These are phyloP conservation scores for Discoglossus pictus DNA, from an alignment of 2,797 vertebrate genomes.

Conservation along the genomic window DNA sequence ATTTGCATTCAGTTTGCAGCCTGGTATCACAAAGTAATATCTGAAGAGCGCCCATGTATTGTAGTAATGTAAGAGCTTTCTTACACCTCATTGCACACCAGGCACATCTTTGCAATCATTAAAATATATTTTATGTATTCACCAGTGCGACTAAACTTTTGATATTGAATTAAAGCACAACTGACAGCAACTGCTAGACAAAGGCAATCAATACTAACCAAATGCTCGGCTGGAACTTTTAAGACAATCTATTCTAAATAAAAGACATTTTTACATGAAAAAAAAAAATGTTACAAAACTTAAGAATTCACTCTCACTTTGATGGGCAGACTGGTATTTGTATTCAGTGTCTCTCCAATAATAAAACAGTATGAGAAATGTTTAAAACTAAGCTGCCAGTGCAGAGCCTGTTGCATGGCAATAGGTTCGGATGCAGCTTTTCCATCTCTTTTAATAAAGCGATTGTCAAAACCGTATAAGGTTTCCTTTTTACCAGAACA, in stretches of 20 bases:
- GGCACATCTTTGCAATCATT: neutral
- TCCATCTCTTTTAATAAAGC: no score
- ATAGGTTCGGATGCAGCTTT: no score
- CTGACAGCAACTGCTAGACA: constrained; percentile 20
- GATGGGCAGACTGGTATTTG: neutral
- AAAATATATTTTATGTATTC: constrained; percentile 31
- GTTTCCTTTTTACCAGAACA: no score
- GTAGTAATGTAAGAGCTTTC: no score
- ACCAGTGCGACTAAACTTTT: constrained; percentile 17
- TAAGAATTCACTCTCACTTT: neutral
- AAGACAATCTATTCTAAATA: constrained; percentile 10
- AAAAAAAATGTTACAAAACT: neutral
- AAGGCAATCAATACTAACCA: constrained; percentile 36
- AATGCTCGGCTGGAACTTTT: constrained; percentile 10
- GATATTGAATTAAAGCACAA: constrained; percentile 25
- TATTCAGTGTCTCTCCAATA: neutral
- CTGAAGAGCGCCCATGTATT: no score
- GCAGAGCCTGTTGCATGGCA: no score
- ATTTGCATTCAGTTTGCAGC: no score
- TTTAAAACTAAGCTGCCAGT: no score
- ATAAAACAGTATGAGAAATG: no score
- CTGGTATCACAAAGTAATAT: no score
- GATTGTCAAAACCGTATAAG: no score
- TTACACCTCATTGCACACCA: no score
- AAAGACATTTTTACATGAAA: constrained; percentile 18